These are phyloP conservation scores for Hippoglossus hippoglossus DNA, from an alignment of 2,797 vertebrate genomes.

Conservation along the genomic window DNA sequence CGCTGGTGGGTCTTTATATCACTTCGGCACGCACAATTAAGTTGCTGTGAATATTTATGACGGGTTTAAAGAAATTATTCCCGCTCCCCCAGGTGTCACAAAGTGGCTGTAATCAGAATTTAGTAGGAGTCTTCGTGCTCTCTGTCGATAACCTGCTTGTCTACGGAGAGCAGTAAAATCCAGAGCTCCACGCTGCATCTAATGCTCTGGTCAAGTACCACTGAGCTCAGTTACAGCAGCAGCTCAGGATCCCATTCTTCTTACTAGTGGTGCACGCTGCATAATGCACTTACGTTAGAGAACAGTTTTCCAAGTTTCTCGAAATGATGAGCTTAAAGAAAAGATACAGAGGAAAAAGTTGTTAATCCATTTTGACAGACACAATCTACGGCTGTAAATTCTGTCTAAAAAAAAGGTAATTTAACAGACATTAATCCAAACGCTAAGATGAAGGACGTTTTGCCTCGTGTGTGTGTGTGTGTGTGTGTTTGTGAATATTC, in stretches of 20 bases:
- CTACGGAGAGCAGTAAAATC: conserved; percentile 79
- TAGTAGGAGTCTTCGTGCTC: conserved; percentile 68
- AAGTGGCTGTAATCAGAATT: conserved; percentile 86
- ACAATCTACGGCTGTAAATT: conserved; percentile 25
- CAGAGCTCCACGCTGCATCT: conserved; percentile 49
- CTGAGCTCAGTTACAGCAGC: conserved; percentile 26
- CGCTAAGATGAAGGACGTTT: not conserved
- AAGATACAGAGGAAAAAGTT: no score
- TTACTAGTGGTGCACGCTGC: conserved; percentile 12
- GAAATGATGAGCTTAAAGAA: no score
- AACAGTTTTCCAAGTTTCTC: not conserved
- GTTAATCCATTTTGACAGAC: conserved; percentile 4
- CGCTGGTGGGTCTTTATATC: conserved; percentile 77
- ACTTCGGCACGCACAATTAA: conserved; percentile 84
- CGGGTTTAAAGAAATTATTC: conserved; percentile 78
- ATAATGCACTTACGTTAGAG: not conserved
- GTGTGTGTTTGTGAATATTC: not conserved
- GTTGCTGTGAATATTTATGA: conserved; percentile 87
- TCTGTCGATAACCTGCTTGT: conserved; percentile 73
- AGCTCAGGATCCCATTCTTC: conserved; percentile 7
- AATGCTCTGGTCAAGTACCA: conserved; percentile 54
- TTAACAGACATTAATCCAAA: conserved; percentile 21
- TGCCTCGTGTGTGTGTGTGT: conserved; percentile 5
- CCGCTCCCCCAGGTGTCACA: conserved; percentile 84
- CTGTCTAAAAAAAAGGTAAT: conserved; percentile 1